Base-by-base conservation (phyloP, 1,140 invertebrate genomes). In the Anastrepha ludens region DNA sequence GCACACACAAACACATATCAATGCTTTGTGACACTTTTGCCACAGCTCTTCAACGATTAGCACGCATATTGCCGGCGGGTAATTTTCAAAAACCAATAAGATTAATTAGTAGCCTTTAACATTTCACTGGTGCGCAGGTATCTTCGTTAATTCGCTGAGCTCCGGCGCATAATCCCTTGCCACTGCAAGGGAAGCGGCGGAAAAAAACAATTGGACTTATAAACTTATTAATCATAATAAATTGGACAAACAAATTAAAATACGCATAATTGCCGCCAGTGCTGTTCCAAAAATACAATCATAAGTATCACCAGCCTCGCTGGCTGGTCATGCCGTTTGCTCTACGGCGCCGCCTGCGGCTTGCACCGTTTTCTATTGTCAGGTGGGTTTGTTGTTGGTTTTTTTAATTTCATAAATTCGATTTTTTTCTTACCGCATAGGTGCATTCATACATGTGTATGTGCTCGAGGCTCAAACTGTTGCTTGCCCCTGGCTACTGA, bases 161-260 rank as follows among this genome's bases (percentile, higher is more conserved):
- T 55, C 11, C 50, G 11, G 41, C 5, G 5, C 44, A 13, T 74
- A 74, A 74, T 41, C 64, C 64, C 64, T 67, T 67, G 64, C 11
- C 64, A 3, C 29, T 8, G 64, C 2, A 13, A 11, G 6, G 5
- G 9, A 41, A 70, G 20, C 67, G 11, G 0, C 41, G 2, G 3
- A 47, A 47, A 29, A 29, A 29, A 29, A 29, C 29, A 29, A 29
- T 29, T 29, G 15, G 44, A 50, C n/a, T 81, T 81, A 81, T 81
- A 55, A 44, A 47, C 70, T 74, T 74, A 74, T 55, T 20, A 81
- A 81, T 81, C 74, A 81, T 81, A 81, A 81, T 81, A 81, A 81
- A 81, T 81, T 81, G 74, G 11, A 81, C 44, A 55, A 81, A 81
- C 74, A 81, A 81, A 81, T 81, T 81, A 58, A 81, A 81, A 81